Base-by-base conservation (phyloP, 1,140 invertebrate species). In the Drosophila sp. region DNA sequence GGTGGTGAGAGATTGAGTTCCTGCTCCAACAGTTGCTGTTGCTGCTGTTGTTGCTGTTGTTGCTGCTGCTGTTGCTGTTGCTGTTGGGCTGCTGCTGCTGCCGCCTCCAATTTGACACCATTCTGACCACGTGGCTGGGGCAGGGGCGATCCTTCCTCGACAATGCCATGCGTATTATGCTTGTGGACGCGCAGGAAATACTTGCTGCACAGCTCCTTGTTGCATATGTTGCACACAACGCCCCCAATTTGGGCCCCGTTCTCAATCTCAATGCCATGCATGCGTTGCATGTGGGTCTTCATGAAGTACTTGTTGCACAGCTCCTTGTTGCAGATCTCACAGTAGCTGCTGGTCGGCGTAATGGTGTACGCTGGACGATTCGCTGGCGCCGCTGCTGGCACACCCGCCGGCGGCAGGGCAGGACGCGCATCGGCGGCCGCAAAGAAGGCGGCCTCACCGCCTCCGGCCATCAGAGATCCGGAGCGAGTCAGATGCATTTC, bases 281-380 rank as follows among this genome's bases (percentile, higher is more conserved):
- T 99, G 92, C 99, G 96, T 80, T 99, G 96, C 97, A 99, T 99
- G 93, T 99, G 99, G 0, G 98, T 99, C 91, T 99, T 98, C 96
- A 99, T 98, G 92, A 99, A 99, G 90, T 99, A 99, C 92, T 99
- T 99, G 93, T 99, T 99, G 93, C 99, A 99, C 35, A 99, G 92
- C 92, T 99, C 98, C 93, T 99, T 99, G 93, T 99, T 99, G 93
- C 99, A 99, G 68, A 99, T 98, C 91, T 99, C 98, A 92, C 99
- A 99, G 89, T 98, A 99, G 85, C 98, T 98, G 55, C 96, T 96
- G 0, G 95, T 95, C 0, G 94, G 96, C 10, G 95, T 94, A 55
- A 95, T 92, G n/a, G 91, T 92, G 40, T 92, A 92, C 0, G 55
- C 92, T 84, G 32, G 92, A 3, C 69, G 70, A 73, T 23, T 90